Conservation (phyloP, 2,797 vertebrate species). For the Octomys mimax region DNA sequence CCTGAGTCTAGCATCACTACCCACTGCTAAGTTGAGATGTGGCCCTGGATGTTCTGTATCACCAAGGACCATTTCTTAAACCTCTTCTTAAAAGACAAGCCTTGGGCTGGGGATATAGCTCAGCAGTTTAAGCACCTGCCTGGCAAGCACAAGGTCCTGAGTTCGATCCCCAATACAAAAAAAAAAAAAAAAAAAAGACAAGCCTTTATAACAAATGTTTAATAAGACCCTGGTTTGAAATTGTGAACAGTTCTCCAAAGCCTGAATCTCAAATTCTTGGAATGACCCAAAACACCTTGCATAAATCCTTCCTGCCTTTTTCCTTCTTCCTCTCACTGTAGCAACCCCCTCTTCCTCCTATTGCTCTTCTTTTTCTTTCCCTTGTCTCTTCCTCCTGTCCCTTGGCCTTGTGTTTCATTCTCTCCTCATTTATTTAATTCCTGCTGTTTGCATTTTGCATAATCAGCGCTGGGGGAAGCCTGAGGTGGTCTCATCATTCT, state of each 20-base stretch:
- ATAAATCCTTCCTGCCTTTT: background rate
- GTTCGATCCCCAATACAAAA: too few species aligned
- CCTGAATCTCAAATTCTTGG: background rate
- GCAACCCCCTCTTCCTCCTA: background rate
- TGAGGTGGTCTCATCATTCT: background rate
- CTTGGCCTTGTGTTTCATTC: background rate
- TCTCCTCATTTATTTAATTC: conserved; percentile 59
- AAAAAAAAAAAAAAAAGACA: background rate
- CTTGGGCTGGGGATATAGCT: background rate
- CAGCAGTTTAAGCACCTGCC: too few species aligned
- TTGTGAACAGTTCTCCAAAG: conserved; percentile 52
- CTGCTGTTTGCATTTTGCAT: conserved; percentile 40
- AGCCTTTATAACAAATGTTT: background rate
- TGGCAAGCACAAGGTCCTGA: too few species aligned
- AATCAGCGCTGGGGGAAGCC: background rate
- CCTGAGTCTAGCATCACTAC: background rate
- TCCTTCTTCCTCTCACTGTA: background rate
- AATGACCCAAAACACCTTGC: background rate
- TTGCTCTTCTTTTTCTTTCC: background rate
- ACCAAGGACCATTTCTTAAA: background rate
- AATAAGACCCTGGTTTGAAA: conserved; percentile 9
- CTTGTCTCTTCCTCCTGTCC: background rate
- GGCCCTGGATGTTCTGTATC: background rate
- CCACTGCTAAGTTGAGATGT: background rate
- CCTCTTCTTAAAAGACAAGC: background rate